Evolutionary conservation across 2,888 invertebrate species (phyloP).

Genomic region (Unio pictorum): DNA sequence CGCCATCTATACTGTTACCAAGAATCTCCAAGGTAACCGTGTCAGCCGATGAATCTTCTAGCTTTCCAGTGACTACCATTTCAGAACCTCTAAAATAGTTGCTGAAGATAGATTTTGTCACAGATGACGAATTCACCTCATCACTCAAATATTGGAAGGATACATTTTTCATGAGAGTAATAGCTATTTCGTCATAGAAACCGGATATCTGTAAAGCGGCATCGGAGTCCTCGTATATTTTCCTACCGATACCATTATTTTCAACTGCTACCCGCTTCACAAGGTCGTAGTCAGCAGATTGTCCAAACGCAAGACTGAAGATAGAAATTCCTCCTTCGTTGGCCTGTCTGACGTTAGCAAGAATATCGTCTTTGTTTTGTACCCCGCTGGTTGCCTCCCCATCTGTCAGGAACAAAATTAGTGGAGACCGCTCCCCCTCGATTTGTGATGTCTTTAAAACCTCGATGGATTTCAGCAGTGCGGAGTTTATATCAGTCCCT

Average conservation of each 20-base stretch:
- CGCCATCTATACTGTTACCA: constrained; percentile 18
- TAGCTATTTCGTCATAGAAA: constrained; percentile 78
- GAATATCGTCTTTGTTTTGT: constrained; percentile 58
- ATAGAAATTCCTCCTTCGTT: constrained; percentile 46
- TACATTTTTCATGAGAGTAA: constrained; percentile 80
- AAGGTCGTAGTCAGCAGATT: constrained; percentile 47
- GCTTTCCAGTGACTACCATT: constrained; percentile 39
- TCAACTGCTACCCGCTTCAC: constrained; percentile 72
- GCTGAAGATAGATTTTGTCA: constrained; percentile 36
- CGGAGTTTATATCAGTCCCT: constrained; percentile 75
- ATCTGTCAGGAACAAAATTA: constrained; percentile 72
- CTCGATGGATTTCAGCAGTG: constrained; percentile 73
- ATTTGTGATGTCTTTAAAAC: constrained; percentile 72
- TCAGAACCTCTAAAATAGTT: constrained; percentile 39
- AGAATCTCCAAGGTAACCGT: constrained; percentile 19
- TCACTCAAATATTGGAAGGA: constrained; percentile 76
- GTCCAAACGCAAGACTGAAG: constrained; percentile 50
- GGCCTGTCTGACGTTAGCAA: constrained; percentile 37
- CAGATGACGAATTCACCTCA: constrained; percentile 37
- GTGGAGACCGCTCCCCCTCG: constrained; percentile 17
- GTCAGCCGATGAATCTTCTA: constrained; percentile 12
- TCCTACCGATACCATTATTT: constrained; percentile 80
- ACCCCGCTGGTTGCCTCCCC: constrained; percentile 71
- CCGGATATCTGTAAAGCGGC: constrained; percentile 80
- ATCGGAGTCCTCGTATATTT: constrained; percentile 83